Percentiles rank a stretch among this genome's conserved stretches.
Evolutionary conservation across 2,888 invertebrate species (phyloP).

Genomic region (Drosophila birchii): DNA sequence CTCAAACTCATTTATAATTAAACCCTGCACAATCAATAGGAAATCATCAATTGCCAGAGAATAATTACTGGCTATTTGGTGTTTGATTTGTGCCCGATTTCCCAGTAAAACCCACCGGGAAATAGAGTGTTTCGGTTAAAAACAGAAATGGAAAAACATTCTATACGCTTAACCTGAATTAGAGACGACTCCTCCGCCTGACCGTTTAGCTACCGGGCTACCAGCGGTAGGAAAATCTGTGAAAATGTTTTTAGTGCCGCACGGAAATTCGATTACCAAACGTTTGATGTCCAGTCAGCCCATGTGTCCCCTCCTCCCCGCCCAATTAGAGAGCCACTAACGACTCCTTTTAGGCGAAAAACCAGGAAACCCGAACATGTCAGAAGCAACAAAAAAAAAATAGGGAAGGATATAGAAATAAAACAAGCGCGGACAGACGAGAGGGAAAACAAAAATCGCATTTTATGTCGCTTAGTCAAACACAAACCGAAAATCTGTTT

Average conservation of each 20-base stretch:
- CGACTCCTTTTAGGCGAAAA: constrained; percentile 39
- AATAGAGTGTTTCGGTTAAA: constrained; percentile 2
- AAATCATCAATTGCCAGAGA: not conserved
- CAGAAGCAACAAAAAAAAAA: constrained; percentile 1
- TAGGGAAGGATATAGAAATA: constrained; percentile 1
- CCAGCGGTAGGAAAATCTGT: constrained; percentile 30
- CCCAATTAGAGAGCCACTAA: constrained; percentile 55
- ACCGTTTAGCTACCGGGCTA: constrained; percentile 7
- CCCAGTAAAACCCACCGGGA: not conserved
- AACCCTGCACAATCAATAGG: not conserved
- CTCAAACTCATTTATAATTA: not conserved
- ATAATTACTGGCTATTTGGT: constrained; percentile 3
- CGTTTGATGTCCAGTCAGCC: constrained; percentile 37
- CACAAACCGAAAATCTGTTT: constrained; percentile 62
- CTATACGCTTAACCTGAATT: constrained; percentile 9
- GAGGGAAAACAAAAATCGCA: constrained; percentile 38
- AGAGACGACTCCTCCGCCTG: not conserved
- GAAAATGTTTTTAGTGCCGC: constrained; percentile 42
- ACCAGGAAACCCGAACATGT: constrained; percentile 17
- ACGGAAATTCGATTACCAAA: constrained; percentile 40
- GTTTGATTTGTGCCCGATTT: constrained; percentile 2
- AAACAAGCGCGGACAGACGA: constrained; percentile 21
- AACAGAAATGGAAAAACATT: constrained; percentile 18
- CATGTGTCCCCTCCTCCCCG: constrained; percentile 1
- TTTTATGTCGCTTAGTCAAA: constrained; percentile 52